phyloP scores from a whole-genome alignment of 2,888 invertebrate genomes.

The Stenoptilia bipunctidactyla region DNA sequence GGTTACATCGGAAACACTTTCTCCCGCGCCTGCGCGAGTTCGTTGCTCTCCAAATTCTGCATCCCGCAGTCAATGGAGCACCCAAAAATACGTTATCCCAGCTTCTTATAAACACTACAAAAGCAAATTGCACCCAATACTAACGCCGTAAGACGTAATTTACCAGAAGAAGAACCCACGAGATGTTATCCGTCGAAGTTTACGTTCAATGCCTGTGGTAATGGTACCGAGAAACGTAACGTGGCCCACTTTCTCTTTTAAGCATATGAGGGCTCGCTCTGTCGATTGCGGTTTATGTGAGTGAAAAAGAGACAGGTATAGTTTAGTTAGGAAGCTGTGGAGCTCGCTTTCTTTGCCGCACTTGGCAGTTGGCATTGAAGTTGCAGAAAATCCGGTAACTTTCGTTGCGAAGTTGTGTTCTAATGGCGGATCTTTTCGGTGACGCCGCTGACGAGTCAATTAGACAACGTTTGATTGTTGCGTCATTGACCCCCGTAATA shows the following conservation, averaged over 20 bases:
- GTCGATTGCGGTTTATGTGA: slow-evolving; percentile 22
- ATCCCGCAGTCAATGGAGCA: slow-evolving; percentile 30
- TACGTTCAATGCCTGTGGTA: slow-evolving; percentile 66
- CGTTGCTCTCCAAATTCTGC: slow-evolving; percentile 66
- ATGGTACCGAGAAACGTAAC: slow-evolving; percentile 67
- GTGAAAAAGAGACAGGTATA: slow-evolving; percentile 46
- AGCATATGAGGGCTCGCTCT: slow-evolving; percentile 54
- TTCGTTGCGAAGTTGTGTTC: slow-evolving; percentile 37
- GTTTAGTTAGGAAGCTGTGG: slow-evolving; percentile 42
- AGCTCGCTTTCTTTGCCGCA: slow-evolving; percentile 67
- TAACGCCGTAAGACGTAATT: slow-evolving; percentile 19
- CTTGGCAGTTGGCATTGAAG: slow-evolving; percentile 61
- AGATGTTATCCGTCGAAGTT: slow-evolving; percentile 52
- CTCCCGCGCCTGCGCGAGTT: slow-evolving; percentile 45
- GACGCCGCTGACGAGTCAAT: slow-evolving; percentile 34
- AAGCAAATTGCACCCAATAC: slow-evolving; percentile 20
- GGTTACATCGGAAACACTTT: slow-evolving; percentile 66
- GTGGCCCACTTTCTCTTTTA: slow-evolving; percentile 72
- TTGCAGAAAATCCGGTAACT: slow-evolving; percentile 66
- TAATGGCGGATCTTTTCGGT: slow-evolving; percentile 10
- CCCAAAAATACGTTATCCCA: slow-evolving; percentile 13
- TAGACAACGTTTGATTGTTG: slow-evolving; percentile 41
- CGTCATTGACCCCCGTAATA: slow-evolving; percentile 22
- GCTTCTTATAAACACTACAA: slow-evolving; percentile 26
- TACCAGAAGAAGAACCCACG: slow-evolving; percentile 18